A percentile compares a stretch with the other conserved stretches of the same genome.
Evolutionary conservation across 2,888 invertebrate species (phyloP).

Genomic region (Tetheella fluctuosa): DNA sequence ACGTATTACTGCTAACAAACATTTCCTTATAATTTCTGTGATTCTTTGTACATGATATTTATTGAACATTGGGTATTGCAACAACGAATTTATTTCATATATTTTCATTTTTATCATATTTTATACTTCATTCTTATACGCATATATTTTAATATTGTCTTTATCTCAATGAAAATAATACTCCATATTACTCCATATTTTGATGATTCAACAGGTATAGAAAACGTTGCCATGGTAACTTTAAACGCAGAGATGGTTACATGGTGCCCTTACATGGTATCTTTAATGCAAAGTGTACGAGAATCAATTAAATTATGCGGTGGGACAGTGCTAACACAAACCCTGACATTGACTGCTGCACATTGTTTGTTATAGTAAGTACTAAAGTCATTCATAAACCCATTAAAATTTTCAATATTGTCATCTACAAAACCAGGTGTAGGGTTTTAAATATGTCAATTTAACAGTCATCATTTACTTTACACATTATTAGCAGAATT

Average conservation of each 20-base stretch:
- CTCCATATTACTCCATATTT: no score
- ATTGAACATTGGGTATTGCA: background rate
- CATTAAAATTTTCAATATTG: no score
- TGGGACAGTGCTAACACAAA: slow-evolving; percentile 15
- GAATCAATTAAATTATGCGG: slow-evolving; percentile 13
- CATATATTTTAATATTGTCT: background rate
- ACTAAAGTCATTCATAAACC: no score
- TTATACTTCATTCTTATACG: no score
- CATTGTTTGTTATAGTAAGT: slow-evolving; percentile 15
- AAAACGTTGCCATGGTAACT: background rate
- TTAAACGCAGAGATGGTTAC: background rate
- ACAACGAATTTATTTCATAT: background rate
- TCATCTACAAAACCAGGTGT: no score
- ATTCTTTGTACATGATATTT: background rate
- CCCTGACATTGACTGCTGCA: slow-evolving; percentile 19
- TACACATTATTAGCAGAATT: no score
- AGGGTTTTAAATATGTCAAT: no score
- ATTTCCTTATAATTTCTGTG: background rate
- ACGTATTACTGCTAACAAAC: background rate
- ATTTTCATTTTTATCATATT: background rate
- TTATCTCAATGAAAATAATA: background rate
- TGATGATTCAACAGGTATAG: background rate
- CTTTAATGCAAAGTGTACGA: slow-evolving; percentile 12
- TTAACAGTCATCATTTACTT: no score
- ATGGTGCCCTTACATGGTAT: slow-evolving; percentile 17